These are phyloP conservation scores for Microcebus lehilahytsara DNA, from an alignment of 2,113 vertebrate genomes.

Conservation along the genomic window DNA sequence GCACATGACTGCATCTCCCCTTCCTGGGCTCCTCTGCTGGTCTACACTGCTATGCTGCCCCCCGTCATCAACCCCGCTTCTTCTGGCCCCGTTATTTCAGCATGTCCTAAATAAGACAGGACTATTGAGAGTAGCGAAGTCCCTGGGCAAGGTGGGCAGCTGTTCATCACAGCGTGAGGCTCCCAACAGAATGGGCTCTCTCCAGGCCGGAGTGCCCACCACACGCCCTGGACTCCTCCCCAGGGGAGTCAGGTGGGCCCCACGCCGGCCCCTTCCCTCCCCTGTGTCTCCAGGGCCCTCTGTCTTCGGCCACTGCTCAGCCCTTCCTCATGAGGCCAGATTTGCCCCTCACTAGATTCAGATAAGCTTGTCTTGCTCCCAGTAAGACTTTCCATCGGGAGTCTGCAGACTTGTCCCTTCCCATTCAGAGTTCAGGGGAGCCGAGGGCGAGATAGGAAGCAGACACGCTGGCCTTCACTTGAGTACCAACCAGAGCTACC, in stretches of 20 bases:
- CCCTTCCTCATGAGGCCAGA: background rate
- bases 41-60: background rate
- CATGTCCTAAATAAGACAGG: background rate
- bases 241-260: background rate
- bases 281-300: background rate
- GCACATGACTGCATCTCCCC: background rate
- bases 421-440: background rate
- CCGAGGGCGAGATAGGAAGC: background rate
- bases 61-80: background rate
- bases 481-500: background rate
- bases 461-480: background rate
- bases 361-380: background rate
- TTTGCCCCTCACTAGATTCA: background rate
- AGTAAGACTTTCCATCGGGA: background rate
- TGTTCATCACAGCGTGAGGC: background rate
- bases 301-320: background rate
- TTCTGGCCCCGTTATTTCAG: background rate
- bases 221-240: background rate
- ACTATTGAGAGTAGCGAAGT: background rate
- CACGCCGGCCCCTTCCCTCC: background rate
- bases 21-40: background rate
- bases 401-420: background rate
- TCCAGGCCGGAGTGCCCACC: background rate
- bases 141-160: background rate
- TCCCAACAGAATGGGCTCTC: background rate